These are phyloP conservation scores for Oreochromis mossambicus DNA, from an alignment of 2,797 vertebrate species.

Conservation along the genomic window DNA sequence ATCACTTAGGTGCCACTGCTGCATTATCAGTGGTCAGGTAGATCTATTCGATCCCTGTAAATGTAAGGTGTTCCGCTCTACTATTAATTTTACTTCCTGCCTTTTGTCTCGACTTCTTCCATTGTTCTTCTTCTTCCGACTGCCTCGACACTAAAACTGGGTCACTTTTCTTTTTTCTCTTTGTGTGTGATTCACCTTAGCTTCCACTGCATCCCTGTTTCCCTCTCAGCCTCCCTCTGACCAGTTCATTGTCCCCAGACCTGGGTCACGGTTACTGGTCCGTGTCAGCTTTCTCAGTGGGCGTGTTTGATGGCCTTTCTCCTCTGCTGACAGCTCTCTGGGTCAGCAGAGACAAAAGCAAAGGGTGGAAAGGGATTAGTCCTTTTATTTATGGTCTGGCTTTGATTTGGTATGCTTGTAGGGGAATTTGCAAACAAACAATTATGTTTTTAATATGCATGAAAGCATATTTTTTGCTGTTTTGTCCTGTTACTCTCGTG, in stretches of 20 bases:
- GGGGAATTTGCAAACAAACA: conserved; percentile 42
- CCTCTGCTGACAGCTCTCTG: conserved; percentile 85
- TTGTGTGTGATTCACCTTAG: conserved; percentile 20
- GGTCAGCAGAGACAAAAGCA: conserved; percentile 59
- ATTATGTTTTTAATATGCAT: conserved; percentile 36
- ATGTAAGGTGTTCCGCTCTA: neutral
- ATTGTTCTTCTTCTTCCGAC: neutral
- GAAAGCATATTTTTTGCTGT: neutral
- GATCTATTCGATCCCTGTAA: neutral
- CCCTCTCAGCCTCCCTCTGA: conserved; percentile 1
- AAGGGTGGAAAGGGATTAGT: conserved; percentile 51
- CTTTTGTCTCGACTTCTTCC: neutral
- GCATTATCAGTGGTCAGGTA: neutral
- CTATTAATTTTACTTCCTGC: too few relatives aligned
- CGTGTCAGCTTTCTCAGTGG: conserved; percentile 79
- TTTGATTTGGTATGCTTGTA: conserved; percentile 63
- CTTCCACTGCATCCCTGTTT: conserved; percentile 3
- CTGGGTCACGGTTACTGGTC: conserved; percentile 80
- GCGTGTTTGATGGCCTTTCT: conserved; percentile 88
- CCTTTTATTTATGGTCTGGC: conserved; percentile 35
- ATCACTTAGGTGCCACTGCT: neutral
- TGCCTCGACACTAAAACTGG: conserved; percentile 3
- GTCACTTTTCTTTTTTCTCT: conserved; percentile 11
- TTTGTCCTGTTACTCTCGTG: conserved; percentile 2
- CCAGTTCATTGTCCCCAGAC: conserved; percentile 64